Conservation (phyloP, 2,888 invertebrate species). For the Yponomeuta cagnagella region DNA sequence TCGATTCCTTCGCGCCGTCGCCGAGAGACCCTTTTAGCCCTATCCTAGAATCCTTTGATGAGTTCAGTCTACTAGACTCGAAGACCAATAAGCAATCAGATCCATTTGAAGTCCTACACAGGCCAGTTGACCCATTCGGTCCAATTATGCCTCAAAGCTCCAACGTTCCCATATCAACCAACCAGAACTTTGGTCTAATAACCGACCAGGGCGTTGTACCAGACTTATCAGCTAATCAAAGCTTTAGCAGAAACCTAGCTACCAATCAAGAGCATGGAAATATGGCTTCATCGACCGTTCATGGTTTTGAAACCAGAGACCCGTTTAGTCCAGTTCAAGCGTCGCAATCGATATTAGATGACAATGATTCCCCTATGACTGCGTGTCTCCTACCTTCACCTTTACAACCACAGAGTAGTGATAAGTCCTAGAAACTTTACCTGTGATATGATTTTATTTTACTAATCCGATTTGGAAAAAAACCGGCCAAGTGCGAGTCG, state of each 20-base stretch:
- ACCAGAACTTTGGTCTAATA: slow-evolving; percentile 6
- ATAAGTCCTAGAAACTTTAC: slow-evolving; percentile 26
- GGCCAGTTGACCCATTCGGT: slow-evolving; percentile 21
- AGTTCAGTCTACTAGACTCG: slow-evolving; percentile 47
- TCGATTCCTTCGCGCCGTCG: slow-evolving; percentile 30
- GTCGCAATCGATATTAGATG: slow-evolving; percentile 54
- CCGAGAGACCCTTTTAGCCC: slow-evolving; percentile 28
- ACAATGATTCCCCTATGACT: slow-evolving; percentile 55
- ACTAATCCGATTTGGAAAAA: too few species aligned
- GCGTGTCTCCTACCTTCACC: slow-evolving; percentile 76
- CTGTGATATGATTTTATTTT: neutral
- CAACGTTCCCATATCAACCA: neutral
- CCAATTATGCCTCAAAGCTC: slow-evolving; percentile 10
- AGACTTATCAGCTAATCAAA: neutral
- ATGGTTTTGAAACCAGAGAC: slow-evolving; percentile 19
- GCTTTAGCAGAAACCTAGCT: neutral
- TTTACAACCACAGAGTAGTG: slow-evolving; percentile 64
- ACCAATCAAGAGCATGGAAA: neutral
- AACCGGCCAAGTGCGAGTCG: too few species aligned
- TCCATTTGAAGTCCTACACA: slow-evolving; percentile 53
- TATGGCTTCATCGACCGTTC: neutral
- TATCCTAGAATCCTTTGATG: slow-evolving; percentile 50
- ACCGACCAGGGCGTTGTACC: neutral
- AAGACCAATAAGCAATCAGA: slow-evolving; percentile 34
- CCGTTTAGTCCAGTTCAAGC: slow-evolving; percentile 27